Evolutionary conservation across 2,888 invertebrate genomes (phyloP), one percentile per base, ranked within the genome.

Genomic region (Dasysyrphus tricinctus): DNA sequence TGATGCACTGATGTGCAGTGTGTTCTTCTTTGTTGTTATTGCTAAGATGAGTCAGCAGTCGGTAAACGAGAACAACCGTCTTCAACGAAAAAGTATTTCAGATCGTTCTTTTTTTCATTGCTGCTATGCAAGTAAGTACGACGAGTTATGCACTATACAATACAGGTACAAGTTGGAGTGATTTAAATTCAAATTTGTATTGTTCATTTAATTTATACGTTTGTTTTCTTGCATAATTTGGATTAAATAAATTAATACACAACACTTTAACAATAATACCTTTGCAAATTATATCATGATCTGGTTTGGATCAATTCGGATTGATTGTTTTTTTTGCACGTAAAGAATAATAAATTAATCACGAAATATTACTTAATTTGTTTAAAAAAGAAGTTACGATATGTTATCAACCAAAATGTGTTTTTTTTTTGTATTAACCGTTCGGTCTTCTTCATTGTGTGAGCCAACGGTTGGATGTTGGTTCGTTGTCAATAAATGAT

Each of bases 251-350:
- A 12, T 54, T 29, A 14, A 29, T 24, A 14, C 14, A 7, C 0
- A 32, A 32, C 29, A 54, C 24, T 9, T 42, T 5, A 24, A 8
- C n/a, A 54, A 32, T 54, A 14, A 14, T 32, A 54, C 14, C n/a
- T 54, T 54, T 54, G 12, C 7, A 54, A n/a, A 54, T 54, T 54
- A 54, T 54, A 54, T 54, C 29, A 54, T 29, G 54, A 54, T 29
- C 54, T 54, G 54, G 54, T 54, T 54, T 6, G 3, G 8, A 54
- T 54, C 5, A 54, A 29, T 54, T 54, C 14, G 1, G 14, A 29
- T 32, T 12, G 5, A 54, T 29, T 24, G 24, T 24, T 54, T 29
- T 14, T 7, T 54, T 3, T 24, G 29, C 29, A 29, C 12, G 29
- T 14, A 51, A 12, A 5, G 19, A 51, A 24, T 24, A 51, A 51